Percentiles rank a stretch among this genome's conserved stretches.
phyloP scores from a whole-genome alignment of 2,797 vertebrate genomes.

The Cygnus olor region DNA sequence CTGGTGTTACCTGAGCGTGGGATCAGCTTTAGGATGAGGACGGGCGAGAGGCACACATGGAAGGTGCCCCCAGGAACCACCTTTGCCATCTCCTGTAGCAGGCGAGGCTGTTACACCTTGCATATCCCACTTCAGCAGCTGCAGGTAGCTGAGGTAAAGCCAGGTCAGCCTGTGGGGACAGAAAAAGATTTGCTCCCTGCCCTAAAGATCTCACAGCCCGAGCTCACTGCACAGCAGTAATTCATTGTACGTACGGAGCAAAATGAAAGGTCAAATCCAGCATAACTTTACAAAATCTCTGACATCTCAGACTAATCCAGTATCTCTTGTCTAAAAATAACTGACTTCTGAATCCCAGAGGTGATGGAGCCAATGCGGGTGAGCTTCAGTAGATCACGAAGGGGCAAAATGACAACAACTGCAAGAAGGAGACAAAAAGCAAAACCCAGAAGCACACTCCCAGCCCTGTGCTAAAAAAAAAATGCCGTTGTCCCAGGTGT shows the following conservation, averaged over 20 bases:
- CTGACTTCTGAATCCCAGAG: neutral
- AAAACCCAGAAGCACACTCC: accelerated
- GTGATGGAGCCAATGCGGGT: neutral
- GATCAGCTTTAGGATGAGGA: accelerated
- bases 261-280: slow-evolving; percentile 26
- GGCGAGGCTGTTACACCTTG: neutral
- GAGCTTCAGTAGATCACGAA: neutral
- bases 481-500: neutral
- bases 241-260: neutral
- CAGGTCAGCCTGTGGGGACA: neutral
- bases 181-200: neutral
- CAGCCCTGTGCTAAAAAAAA: accelerated
- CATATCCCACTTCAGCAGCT: accelerated
- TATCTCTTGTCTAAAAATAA: slow-evolving; percentile 18
- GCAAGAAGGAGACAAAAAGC: neutral
- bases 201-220: neutral
- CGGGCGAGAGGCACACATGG: accelerated
- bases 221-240: neutral
- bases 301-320: neutral
- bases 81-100: neutral
- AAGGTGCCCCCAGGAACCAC: accelerated
- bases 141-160: neutral
- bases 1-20: neutral
- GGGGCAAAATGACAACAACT: neutral
- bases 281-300: neutral